Percentiles rank a stretch among this genome's conserved stretches.
Evolutionary conservation across 2,888 invertebrate species (phyloP).

Genomic region (Belgica antarctica): DNA sequence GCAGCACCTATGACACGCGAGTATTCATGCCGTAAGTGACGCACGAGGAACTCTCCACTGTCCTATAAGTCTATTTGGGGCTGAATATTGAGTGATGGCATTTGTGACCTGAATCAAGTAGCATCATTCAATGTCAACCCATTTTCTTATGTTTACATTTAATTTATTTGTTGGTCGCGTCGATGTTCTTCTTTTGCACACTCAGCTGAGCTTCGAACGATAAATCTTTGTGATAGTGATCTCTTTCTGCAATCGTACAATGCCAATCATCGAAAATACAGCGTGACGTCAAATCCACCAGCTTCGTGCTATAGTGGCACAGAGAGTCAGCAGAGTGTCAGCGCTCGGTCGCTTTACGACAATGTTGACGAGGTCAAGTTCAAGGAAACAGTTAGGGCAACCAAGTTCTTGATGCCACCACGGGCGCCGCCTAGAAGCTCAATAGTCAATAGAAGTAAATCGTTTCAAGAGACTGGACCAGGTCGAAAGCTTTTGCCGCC

Average conservation of each 20-base stretch:
- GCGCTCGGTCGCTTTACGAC: slow-evolving; percentile 38
- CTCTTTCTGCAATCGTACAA: slow-evolving; percentile 23
- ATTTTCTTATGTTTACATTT: slow-evolving; percentile 13
- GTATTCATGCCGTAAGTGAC: slow-evolving; percentile 73
- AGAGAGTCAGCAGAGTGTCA: slow-evolving; percentile 36
- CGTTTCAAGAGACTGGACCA: slow-evolving; percentile 54
- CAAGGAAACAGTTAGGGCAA: neutral
- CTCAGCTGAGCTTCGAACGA: slow-evolving; percentile 51
- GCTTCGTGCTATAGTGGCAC: slow-evolving; percentile 32
- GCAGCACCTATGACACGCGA: slow-evolving; percentile 79
- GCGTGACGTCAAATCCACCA: slow-evolving; percentile 18
- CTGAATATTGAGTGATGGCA: no score
- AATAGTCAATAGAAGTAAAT: slow-evolving; percentile 51
- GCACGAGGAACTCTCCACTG: neutral
- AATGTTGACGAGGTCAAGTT: slow-evolving; percentile 7
- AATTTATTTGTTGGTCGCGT: slow-evolving; percentile 45
- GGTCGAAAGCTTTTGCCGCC: slow-evolving; percentile 31
- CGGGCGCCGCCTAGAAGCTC: neutral
- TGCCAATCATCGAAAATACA: slow-evolving; percentile 27
- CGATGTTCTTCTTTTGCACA: no score
- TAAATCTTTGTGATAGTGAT: slow-evolving; percentile 47
- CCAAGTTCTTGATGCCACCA: slow-evolving; percentile 35
- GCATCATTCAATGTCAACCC: slow-evolving; percentile 18
- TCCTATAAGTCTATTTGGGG: no score
- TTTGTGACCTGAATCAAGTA: no score